phyloP scores from a whole-genome alignment of 1,140 invertebrate species.

The Caenorhabditis tropicalis region DNA sequence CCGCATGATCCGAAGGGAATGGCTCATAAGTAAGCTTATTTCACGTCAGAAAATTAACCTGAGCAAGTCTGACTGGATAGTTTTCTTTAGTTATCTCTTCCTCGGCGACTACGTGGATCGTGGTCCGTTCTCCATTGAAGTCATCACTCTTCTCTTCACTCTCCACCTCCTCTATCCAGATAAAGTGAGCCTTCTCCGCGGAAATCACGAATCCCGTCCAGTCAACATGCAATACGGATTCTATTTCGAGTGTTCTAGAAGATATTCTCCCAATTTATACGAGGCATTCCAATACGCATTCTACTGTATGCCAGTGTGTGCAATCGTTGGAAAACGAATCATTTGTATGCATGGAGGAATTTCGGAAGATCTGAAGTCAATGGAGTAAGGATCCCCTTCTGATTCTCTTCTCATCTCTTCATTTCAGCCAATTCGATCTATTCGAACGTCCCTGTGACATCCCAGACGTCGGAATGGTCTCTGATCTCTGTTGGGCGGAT shows the following conservation, averaged over 20 bases:
- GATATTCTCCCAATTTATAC: slow-evolving; percentile 58
- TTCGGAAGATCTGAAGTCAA: slow-evolving; percentile 79
- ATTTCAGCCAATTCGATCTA: slow-evolving; percentile 52
- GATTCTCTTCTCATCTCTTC: background rate
- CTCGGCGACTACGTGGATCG: slow-evolving; percentile 76
- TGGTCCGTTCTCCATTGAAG: slow-evolving; percentile 75
- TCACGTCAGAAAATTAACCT: background rate
- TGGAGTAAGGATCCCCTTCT: slow-evolving; percentile 62
- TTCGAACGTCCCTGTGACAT: slow-evolving; percentile 64
- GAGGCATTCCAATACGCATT: slow-evolving; percentile 72
- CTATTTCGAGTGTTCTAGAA: slow-evolving; percentile 78
- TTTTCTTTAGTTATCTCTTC: slow-evolving; percentile 72
- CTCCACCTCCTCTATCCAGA: slow-evolving; percentile 93
- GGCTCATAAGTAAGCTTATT: background rate
- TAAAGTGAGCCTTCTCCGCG: slow-evolving; percentile 92
- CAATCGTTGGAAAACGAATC: slow-evolving; percentile 85
- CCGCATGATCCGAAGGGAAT: background rate
- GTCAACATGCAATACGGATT: slow-evolving; percentile 77
- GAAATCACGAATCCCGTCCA: slow-evolving; percentile 91
- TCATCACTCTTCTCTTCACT: slow-evolving; percentile 66
- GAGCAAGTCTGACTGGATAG: background rate
- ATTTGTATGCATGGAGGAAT: slow-evolving; percentile 85
- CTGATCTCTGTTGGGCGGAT: slow-evolving; percentile 76
- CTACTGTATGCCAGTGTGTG: slow-evolving; percentile 75
- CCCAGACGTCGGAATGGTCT: slow-evolving; percentile 58